Evolutionary conservation across 2,888 invertebrate genomes (phyloP), one percentile per base, ranked within the genome.

Genomic region (Gandaritis pyraliata): DNA sequence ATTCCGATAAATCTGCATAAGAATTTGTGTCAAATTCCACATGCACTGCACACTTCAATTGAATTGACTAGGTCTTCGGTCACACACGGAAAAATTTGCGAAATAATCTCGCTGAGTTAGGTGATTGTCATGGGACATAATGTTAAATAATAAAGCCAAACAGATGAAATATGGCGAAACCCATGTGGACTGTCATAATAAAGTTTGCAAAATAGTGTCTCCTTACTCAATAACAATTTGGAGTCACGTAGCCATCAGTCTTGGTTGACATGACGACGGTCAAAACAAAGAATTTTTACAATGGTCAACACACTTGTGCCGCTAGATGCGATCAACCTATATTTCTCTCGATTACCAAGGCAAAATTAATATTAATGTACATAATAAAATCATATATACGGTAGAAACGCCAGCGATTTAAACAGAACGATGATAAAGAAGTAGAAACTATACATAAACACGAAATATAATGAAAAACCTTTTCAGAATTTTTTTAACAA

Each of bases 151-250:
- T 65, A 63, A 64, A 66, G 59, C 46, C 57, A 65, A 66, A 68
- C 57, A 61, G 56, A 64, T 58, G 67, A 63, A 39, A 18, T 45
- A 65, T 71, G 62, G 50, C 47, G 69, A 69, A 72, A 72, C 63
- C 62, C 62, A 56, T 61, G 51, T 52, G 38, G 36, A 64, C 48
- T 60, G 62, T 63, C 67, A 68, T 60, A 23, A 23, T 2, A 68
- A 68, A 54, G 49, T 66, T 72, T 69, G 61, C 65, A 66, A 66
- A 71, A 70, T 53, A 61, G 51, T 57, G 47, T 62, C 61, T 60
- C 58, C 64, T 66, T 63, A 55, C 62, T 68, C 66, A 74, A 74
- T 65, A 65, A 66, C 58, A 73, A 66, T 75, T 76, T 71, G 64
- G 68, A 73, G 71, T 70, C 72, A 71, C 67, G 64, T 66, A 67